Base-by-base conservation (phyloP, 2,797 vertebrate species). In the Helicolenus hilgendorfi region DNA sequence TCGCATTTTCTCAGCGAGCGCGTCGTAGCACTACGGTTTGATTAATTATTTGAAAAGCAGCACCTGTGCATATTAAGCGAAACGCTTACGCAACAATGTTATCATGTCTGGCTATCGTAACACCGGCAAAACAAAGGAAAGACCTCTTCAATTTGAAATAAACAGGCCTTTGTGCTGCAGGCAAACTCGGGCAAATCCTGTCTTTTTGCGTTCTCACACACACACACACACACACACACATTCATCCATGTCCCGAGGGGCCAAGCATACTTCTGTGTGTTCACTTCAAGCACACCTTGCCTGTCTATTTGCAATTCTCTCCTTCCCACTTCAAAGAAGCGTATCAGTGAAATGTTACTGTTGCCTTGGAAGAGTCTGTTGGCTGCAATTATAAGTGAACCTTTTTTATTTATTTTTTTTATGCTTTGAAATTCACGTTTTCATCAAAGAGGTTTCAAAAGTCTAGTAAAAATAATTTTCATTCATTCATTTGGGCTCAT, bases 291-390 rank as follows among this genome's bases (percentile, higher is more conserved):
- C 72, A 86, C 82, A 90, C 89, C 87, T 81, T 67, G 63, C 62
- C 89, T 79, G 87, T 93, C 80, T 89, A 22, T 78, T 84, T 83
- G 72, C 59, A 68, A 58, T 90, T 86, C 77, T 83, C 71, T 83
- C 53, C 73, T 88, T 76, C 72, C 69, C 80, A 89, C 91, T 94
- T 94, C 90, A 94, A 92, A 92, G 89, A 89, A 70, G 14, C 14
- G 27, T 75, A 82, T 86, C 86, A 89, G 83, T 79, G 71, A 84
- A 90, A 85, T 64, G 82, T 74, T 79, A 9, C 83, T 69, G 70
- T 69, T 72, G 69, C 58, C 38, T 55, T 20, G 60, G 76, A 59
- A 24, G 36, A 80, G 73, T 88, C 81, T 87, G 82, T 87, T 87
- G 80, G 67, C 81, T 64, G 56, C 86, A 88, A 84, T 90, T 92